Evolutionary conservation across 2,113 vertebrate genomes (phyloP).

Genomic region (Rhinolophus sinicus): DNA sequence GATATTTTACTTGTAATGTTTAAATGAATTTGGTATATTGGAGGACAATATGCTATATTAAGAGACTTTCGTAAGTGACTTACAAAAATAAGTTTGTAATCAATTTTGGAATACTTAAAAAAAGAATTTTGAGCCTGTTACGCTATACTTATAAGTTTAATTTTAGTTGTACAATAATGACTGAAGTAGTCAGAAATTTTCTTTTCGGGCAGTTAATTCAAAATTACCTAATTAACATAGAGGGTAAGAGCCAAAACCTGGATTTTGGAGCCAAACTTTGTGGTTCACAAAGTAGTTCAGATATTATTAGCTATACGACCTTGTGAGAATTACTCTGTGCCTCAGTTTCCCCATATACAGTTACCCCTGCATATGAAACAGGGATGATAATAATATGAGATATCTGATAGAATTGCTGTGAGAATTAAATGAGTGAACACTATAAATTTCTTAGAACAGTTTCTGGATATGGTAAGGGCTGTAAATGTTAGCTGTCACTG

Average conservation of each 20-base stretch:
- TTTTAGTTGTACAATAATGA: slow-evolving; percentile 44
- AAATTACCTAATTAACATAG: background rate
- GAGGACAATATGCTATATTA: background rate
- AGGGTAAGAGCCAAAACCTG: background rate
- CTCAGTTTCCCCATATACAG: background rate
- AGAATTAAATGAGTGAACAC: background rate
- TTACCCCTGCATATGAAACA: background rate
- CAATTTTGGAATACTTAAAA: background rate
- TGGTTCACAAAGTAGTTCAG: background rate
- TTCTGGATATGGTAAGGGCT: background rate
- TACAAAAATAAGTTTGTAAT: background rate
- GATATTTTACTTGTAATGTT: background rate
- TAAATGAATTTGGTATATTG: background rate
- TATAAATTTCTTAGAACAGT: background rate
- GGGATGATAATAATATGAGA: background rate
- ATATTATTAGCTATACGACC: background rate
- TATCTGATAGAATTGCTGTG: background rate
- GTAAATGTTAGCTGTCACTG: background rate
- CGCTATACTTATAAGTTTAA: background rate
- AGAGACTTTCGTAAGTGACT: background rate
- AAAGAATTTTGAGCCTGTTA: background rate
- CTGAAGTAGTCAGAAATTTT: background rate
- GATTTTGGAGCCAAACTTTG: background rate
- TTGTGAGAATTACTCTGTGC: background rate
- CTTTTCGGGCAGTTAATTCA: background rate